A percentile compares a stretch with the other conserved stretches of the same genome.
These are phyloP conservation scores for Ectobius pallidus DNA, from an alignment of 2,888 invertebrate genomes.

Conservation along the genomic window DNA sequence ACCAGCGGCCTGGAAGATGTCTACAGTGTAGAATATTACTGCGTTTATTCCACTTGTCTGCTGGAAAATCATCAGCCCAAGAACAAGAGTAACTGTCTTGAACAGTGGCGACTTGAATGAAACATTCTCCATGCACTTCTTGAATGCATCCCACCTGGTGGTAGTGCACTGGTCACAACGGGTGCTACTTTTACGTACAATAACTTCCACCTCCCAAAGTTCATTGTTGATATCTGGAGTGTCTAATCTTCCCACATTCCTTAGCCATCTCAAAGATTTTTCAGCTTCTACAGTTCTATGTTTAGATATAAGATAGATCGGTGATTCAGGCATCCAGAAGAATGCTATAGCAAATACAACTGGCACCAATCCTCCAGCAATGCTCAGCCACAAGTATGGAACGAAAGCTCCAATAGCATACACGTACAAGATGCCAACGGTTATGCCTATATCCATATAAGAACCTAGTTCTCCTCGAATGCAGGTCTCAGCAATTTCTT, in stretches of 20 bases:
- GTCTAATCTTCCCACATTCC: too few relatives aligned
- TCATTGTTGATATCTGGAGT: too few relatives aligned
- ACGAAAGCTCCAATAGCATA: conserved; percentile 59
- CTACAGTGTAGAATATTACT: conserved; percentile 79
- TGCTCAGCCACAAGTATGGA: conserved; percentile 56
- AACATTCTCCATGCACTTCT: too few relatives aligned
- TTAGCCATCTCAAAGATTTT: too few relatives aligned
- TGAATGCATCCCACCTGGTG: too few relatives aligned
- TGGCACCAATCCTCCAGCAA: conserved; percentile 55
- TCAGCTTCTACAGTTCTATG: too few relatives aligned
- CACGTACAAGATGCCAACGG: conserved; percentile 67
- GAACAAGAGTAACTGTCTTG: conserved; percentile 71
- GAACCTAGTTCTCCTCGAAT: conserved; percentile 69
- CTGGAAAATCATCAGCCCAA: conserved; percentile 84
- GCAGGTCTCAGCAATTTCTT: conserved; percentile 68
- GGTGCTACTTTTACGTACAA: too few relatives aligned
- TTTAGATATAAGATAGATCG: conserved; percentile 64
- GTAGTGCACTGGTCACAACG: too few relatives aligned
- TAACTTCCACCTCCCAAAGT: too few relatives aligned
- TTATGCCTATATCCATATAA: conserved; percentile 70
- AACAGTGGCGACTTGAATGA: conserved; percentile 2
- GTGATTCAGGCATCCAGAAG: conserved; percentile 71
- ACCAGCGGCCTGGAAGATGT: conserved; percentile 72
- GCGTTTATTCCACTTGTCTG: conserved; percentile 86
- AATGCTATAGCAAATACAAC: conserved; percentile 54